Base-by-base conservation (phyloP, 2,888 invertebrate species). In the Ectemnius continuus region DNA sequence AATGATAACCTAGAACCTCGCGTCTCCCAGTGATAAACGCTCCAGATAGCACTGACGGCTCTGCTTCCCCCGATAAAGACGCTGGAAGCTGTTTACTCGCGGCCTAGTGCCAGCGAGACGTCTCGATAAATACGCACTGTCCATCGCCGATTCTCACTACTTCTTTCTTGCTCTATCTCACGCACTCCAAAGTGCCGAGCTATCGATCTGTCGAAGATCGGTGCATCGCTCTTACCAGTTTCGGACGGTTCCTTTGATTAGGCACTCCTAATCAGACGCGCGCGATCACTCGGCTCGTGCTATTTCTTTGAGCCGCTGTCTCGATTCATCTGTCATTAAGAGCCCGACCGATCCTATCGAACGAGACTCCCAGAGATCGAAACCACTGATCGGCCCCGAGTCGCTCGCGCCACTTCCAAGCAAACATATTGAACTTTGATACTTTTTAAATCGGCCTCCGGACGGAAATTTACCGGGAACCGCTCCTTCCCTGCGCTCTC, bases 1-100 rank as follows among this genome's bases (percentile, higher is more conserved):
- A 64, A 52, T 66, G 80, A 81, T 81, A 81, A 81, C 66, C 67
- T 23, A 71, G 62, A 62, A 64, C 65, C 72, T 74, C 70, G 78
- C 56, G 70, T 56, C 45, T 73, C 59, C 48, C 6, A 46, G 52
- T 56, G 79, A 82, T 81, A 82, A 79, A 68, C 23, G 16, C 11
- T 36, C 16, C 20, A 23, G 76, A 81, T 76, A 76, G 36, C 36
- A 11, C 36, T 11, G 36, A 60, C 62, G 14, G 36, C 58, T 59
- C 48, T 18, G 46, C 28, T 59, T 66, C 58, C 14, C 61, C 48
- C 68, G 73, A 81, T 75, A 79, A 70, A 66, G 36, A 8, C 61
- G 67, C 14, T 64, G 66, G 72, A 61, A 72, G 62, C 73, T 74
- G 81, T 76, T 78, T 78, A 64, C 72, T 76, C 65, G 67, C 48